A percentile compares a stretch with the other conserved stretches of the same genome.
phyloP scores from a whole-genome alignment of 2,888 invertebrate species.

The Seira ritae region DNA sequence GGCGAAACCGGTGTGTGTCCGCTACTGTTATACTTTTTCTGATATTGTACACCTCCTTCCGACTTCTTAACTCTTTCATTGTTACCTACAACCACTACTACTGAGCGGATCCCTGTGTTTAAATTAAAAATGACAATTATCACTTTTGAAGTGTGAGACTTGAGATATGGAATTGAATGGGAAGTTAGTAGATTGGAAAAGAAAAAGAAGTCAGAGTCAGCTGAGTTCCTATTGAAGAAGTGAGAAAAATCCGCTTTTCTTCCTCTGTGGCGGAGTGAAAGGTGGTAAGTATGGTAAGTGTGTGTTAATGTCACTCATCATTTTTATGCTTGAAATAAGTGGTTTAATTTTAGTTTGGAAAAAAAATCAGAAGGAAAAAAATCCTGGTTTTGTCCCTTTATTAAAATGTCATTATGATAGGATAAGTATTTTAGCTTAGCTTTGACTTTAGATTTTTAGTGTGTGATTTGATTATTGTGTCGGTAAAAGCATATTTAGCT shows the following conservation, averaged over 20 bases:
- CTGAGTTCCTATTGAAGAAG: no score
- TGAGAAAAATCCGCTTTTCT: no score
- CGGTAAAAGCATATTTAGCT: no score
- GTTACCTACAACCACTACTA: constrained; percentile 2
- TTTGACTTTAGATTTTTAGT: no score
- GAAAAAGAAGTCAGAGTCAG: no score
- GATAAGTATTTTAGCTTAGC: constrained; percentile 45
- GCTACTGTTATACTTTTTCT: no score
- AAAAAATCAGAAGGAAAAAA: constrained; percentile 39
- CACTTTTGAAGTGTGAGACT: constrained; percentile 36
- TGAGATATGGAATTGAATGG: no score
- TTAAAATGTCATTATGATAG: constrained; percentile 55
- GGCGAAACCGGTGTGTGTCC: no score
- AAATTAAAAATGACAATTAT: constrained; percentile 54
- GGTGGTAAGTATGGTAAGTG: constrained; percentile 40
- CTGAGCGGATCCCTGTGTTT: neutral
- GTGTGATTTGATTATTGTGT: no score
- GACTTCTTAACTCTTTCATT: constrained; percentile 46
- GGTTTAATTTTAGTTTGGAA: neutral
- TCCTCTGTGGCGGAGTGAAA: no score
- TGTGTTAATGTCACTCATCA: constrained; percentile 29
- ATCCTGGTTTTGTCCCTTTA: constrained; percentile 45
- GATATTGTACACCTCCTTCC: constrained; percentile 24
- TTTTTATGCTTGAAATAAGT: constrained; percentile 5
- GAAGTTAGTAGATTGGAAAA: no score